These are phyloP conservation scores for Mythimna loreyi DNA, from an alignment of 2,888 invertebrate genomes.

Conservation along the genomic window DNA sequence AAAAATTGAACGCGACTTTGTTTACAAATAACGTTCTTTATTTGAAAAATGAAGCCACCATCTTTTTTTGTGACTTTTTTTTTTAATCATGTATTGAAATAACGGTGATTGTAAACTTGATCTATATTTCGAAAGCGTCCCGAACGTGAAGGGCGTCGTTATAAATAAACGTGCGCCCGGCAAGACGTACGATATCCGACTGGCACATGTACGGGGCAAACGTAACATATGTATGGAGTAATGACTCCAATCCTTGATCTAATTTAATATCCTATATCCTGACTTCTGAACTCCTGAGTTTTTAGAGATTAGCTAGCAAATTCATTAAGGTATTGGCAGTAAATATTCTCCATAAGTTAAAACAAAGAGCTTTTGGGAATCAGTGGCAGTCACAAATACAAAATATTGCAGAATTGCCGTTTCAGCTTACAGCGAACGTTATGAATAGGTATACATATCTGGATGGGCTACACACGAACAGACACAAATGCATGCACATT, in stretches of 20 bases:
- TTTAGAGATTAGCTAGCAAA: conserved; percentile 14
- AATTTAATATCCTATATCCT: conserved; percentile 15
- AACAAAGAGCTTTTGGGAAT: not conserved
- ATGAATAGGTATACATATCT: not conserved
- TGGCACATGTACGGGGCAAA: conserved; percentile 60
- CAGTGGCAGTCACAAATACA: not conserved
- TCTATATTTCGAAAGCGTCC: conserved; percentile 64
- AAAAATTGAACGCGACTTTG: conserved; percentile 10
- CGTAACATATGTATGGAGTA: conserved; percentile 42
- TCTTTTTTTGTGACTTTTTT: conserved; percentile 23
- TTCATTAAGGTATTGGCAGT: conserved; percentile 18
- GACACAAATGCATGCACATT: too few species aligned
- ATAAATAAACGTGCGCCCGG: conserved; percentile 79
- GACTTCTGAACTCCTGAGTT: conserved; percentile 3
- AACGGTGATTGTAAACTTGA: conserved; percentile 57
- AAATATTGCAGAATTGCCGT: conserved; percentile 8
- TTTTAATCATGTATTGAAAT: conserved; percentile 20
- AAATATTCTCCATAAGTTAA: not conserved
- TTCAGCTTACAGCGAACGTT: not conserved
- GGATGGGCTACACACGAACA: not conserved
- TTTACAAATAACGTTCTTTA: not conserved
- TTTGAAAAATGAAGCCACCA: conserved; percentile 12
- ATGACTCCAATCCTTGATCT: conserved; percentile 35
- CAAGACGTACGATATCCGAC: conserved; percentile 70
- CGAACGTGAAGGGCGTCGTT: conserved; percentile 68